A percentile compares a stretch with the other conserved stretches of the same genome.
Evolutionary conservation across 1,140 invertebrate genomes (phyloP).

Genomic region (Drosophila sulfurigaster): DNA sequence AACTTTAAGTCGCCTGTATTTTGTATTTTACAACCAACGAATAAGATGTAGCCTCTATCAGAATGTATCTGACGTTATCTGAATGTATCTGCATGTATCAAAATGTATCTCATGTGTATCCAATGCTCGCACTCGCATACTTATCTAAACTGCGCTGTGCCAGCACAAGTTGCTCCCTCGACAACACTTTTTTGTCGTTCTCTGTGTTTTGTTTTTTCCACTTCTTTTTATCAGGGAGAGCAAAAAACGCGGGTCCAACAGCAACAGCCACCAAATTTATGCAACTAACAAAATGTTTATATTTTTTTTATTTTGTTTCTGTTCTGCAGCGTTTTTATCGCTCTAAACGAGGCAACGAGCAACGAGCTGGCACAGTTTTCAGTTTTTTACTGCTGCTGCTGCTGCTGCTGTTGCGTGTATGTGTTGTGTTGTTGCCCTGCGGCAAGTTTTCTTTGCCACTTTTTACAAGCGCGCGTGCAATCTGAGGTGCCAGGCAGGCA

Average conservation of each 20-base stretch:
- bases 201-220: not conserved
- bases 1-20: constrained; percentile 30
- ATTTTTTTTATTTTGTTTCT: constrained; percentile 43
- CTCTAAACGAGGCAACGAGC: constrained; percentile 49
- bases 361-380: constrained; percentile 29
- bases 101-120: constrained; percentile 20
- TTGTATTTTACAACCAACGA: too few relatives aligned
- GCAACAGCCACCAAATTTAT: constrained; percentile 65
- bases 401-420: constrained; percentile 15
- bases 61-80: not conserved
- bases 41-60: not conserved
- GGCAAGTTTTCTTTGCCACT: constrained; percentile 51
- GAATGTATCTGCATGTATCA: constrained; percentile 7
- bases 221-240: constrained; percentile 23
- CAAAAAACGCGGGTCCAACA: constrained; percentile 49
- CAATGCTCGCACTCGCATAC: not conserved
- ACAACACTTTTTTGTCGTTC: constrained; percentile 75
- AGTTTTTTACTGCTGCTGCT: not conserved
- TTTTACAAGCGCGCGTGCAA: constrained; percentile 22
- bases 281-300: constrained; percentile 72
- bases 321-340: constrained; percentile 65
- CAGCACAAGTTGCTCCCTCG: constrained; percentile 69
- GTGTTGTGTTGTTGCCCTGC: constrained; percentile 11
- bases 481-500: constrained; percentile 12
- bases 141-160: constrained; percentile 60